Conservation (phyloP, 37 sponge, comb jelly and placozoan genomes). For the Aphrocallistes beatrix region DNA sequence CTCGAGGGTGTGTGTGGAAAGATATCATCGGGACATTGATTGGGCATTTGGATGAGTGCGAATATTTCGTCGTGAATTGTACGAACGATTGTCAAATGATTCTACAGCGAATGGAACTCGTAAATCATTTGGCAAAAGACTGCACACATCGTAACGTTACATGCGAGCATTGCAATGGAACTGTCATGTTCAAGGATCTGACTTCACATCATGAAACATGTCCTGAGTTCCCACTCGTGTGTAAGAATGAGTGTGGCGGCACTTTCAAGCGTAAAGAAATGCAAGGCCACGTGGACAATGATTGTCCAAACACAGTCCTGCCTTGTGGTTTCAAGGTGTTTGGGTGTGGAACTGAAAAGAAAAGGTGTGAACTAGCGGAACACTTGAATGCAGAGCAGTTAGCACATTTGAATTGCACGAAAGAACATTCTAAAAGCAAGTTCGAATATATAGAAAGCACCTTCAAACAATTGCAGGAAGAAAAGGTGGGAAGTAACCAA, state of each 20-base stretch:
- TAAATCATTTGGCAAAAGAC: neutral
- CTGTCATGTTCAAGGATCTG: neutral
- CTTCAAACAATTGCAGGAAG: conserved; percentile 7
- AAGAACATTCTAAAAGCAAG: neutral
- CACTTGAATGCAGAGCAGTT: neutral
- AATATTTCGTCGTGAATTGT: neutral
- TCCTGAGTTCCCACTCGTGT: conserved; percentile 9
- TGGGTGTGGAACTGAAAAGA: neutral
- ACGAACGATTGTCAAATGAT: neutral
- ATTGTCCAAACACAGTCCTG: neutral
- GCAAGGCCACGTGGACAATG: neutral
- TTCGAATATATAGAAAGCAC: neutral
- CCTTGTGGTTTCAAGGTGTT: neutral
- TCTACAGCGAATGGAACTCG: neutral
- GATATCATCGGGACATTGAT: neutral
- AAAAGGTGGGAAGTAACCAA: neutral
- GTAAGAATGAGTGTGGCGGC: neutral
- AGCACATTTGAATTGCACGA: neutral
- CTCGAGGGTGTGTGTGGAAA: conserved; percentile 10
- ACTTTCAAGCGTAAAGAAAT: neutral
- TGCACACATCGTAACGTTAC: conserved; percentile 2
- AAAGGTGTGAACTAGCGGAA: neutral
- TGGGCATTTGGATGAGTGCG: neutral
- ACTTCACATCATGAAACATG: neutral
- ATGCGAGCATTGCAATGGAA: neutral